Percentiles rank a stretch among this genome's conserved stretches.
These are phyloP conservation scores for Cecropterus lyciades DNA, from an alignment of 1,140 invertebrate species.

Conservation along the genomic window DNA sequence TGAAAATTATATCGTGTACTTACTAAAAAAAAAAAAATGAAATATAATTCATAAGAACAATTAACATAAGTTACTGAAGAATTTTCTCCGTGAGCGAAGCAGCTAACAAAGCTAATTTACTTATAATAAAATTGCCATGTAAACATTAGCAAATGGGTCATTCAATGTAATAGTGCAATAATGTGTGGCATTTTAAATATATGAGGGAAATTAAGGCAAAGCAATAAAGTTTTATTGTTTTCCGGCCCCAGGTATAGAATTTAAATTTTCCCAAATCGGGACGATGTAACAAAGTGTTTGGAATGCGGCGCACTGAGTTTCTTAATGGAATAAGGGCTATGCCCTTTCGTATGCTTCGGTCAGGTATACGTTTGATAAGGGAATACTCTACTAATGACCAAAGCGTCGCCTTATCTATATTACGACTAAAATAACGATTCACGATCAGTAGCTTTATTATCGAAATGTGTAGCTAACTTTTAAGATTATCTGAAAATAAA, in stretches of 20 bases:
- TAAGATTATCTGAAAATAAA: no score
- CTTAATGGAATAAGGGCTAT: slow-evolving; percentile 58
- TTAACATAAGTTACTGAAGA: no score
- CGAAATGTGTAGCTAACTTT: no score
- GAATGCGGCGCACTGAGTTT: slow-evolving; percentile 45
- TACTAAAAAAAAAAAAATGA: no score
- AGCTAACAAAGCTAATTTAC: no score
- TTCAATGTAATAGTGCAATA: slow-evolving; percentile 6
- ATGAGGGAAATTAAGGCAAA: not conserved
- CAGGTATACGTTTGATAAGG: slow-evolving; percentile 52
- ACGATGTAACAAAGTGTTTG: slow-evolving; percentile 32
- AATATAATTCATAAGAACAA: no score
- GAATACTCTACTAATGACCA: slow-evolving; percentile 48
- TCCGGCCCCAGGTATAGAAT: not conserved
- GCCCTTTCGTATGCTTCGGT: slow-evolving; percentile 45
- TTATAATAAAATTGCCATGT: no score
- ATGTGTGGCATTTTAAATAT: slow-evolving; percentile 3
- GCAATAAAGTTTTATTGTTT: slow-evolving; percentile 16
- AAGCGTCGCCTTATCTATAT: slow-evolving; percentile 20
- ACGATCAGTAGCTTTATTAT: not conserved
- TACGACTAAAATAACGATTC: slow-evolving; percentile 2
- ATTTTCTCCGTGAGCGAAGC: no score
- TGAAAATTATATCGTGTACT: no score
- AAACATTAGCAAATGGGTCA: no score
- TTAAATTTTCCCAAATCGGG: not conserved